Conservation (phyloP, 1,140 invertebrate genomes). For the Dendroctonus ponderosae region DNA sequence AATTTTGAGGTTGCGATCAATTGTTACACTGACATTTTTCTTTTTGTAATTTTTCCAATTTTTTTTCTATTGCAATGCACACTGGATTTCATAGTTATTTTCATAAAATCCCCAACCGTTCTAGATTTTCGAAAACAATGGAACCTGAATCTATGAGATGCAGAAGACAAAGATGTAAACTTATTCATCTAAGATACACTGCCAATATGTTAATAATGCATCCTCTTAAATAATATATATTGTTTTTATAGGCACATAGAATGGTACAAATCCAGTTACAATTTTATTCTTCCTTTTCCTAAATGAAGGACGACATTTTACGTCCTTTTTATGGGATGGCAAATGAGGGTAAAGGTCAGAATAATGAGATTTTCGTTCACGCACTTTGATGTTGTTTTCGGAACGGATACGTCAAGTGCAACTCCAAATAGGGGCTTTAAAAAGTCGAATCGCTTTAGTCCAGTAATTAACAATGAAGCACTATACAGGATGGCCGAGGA, state of each 20-base stretch:
- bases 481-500: too few species aligned
- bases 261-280: constrained; percentile 17
- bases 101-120: too few species aligned
- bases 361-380: constrained; percentile 32
- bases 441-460: too few species aligned
- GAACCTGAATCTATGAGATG: background rate
- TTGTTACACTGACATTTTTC: too few species aligned
- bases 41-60: too few species aligned
- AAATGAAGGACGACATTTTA: constrained; percentile 27
- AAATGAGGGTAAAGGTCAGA: constrained; percentile 32
- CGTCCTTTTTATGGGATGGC: constrained; percentile 26
- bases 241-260: constrained; percentile 4
- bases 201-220: constrained; percentile 5
- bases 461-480: too few species aligned
- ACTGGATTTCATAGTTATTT: too few species aligned
- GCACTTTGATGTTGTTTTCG: constrained; percentile 20
- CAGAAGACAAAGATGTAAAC: background rate
- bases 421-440: too few species aligned
- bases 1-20: too few species aligned
- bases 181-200: background rate
- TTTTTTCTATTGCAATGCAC: too few species aligned
- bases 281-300: constrained; percentile 25
- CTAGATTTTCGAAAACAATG: too few species aligned
- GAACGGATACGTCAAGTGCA: too few species aligned
- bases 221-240: constrained; percentile 4